Conservation (phyloP, 2,888 invertebrate species). For the Napeogenes sylphis region DNA sequence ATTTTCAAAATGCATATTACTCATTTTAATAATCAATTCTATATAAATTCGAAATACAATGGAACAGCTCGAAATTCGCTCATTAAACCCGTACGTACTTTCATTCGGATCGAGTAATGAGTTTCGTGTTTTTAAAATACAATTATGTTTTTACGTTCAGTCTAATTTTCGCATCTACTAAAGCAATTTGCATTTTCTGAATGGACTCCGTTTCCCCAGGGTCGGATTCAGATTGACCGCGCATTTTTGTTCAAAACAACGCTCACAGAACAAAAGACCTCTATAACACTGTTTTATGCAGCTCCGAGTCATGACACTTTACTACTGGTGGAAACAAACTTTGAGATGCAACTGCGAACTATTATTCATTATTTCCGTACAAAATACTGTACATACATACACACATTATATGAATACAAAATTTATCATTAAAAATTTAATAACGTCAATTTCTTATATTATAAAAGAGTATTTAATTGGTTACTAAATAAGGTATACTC, state of each 20-base stretch:
- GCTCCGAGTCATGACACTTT: slow-evolving; percentile 28
- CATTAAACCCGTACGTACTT: background rate
- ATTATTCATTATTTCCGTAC: no score
- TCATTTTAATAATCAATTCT: background rate
- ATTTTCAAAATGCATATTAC: background rate
- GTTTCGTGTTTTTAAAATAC: slow-evolving; percentile 22
- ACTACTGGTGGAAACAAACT: background rate
- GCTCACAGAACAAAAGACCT: slow-evolving; percentile 44
- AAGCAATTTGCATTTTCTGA: slow-evolving; percentile 38
- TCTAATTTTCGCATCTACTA: slow-evolving; percentile 31
- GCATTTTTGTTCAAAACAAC: slow-evolving; percentile 43
- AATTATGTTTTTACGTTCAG: slow-evolving; percentile 30
- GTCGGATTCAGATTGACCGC: slow-evolving; percentile 42
- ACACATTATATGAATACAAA: no score
- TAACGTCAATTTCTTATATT: no score
- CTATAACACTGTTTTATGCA: slow-evolving; percentile 42
- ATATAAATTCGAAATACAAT: background rate
- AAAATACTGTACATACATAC: no score
- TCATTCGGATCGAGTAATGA: slow-evolving; percentile 11
- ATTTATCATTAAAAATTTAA: no score
- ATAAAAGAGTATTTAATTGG: no score
- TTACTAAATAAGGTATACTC: no score
- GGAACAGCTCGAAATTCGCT: background rate
- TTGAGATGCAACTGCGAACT: background rate
- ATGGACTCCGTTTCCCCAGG: slow-evolving; percentile 37